Evolutionary conservation across 35 echinoderm and acorn worm species (phyloP).

Genomic region (Antedon bifida): DNA sequence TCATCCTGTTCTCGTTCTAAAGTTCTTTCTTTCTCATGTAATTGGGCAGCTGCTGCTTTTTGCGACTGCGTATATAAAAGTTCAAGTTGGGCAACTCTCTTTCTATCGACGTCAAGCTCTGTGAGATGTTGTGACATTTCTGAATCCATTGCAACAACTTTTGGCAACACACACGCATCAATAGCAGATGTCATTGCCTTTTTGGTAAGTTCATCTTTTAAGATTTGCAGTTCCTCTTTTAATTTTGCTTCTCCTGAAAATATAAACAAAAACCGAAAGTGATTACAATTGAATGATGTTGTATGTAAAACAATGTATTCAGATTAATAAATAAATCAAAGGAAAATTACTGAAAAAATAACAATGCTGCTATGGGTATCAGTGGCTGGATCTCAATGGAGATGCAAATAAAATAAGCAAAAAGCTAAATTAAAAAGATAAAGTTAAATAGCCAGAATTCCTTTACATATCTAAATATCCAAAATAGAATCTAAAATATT

Average conservation of each 20-base stretch:
- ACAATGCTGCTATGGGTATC: too few species aligned
- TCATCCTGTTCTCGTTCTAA: background rate
- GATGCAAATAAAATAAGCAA: too few species aligned
- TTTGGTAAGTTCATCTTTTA: constrained; percentile 5
- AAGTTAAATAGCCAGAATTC: too few species aligned
- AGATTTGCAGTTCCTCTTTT: constrained; percentile 25
- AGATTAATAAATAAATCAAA: too few species aligned
- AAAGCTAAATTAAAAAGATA: too few species aligned
- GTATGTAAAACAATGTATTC: too few species aligned
- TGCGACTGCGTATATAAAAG: constrained; percentile 47
- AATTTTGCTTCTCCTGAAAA: constrained; percentile 39
- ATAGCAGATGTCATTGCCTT: background rate
- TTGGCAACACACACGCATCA: constrained; percentile 11
- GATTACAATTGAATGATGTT: background rate
- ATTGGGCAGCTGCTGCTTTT: constrained; percentile 48
- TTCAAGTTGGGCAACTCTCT: constrained; percentile 62
- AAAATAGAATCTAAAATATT: background rate
- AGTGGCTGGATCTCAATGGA: too few species aligned
- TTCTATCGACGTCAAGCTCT: constrained; percentile 33
- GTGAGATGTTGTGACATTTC: constrained; percentile 5
- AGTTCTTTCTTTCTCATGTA: constrained; percentile 30
- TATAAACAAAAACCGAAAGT: background rate
- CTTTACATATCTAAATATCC: too few species aligned
- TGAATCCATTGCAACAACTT: constrained; percentile 18
- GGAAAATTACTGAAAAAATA: too few species aligned